A percentile compares a stretch with the other conserved stretches of the same genome.
Evolutionary conservation across 2,888 invertebrate species (phyloP).

Genomic region (Drosophila rellima): DNA sequence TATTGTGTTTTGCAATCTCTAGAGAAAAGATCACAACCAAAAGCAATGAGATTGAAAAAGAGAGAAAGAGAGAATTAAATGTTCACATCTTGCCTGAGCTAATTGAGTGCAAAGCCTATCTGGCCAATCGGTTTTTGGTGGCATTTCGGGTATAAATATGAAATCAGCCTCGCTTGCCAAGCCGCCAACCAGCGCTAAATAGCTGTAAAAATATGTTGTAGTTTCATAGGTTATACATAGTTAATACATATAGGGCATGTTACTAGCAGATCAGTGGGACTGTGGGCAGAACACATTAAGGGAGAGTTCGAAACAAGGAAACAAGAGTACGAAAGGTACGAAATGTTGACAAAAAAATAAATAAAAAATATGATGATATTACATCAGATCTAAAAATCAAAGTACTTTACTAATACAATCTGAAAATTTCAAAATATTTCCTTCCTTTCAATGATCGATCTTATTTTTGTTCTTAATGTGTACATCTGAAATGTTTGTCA

Average conservation of each 20-base stretch:
- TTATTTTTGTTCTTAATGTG: no score
- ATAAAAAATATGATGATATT: not conserved
- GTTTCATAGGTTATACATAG: conserved; percentile 36
- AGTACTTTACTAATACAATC: no score
- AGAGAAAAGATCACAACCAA: conserved; percentile 17
- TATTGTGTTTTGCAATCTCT: conserved; percentile 6
- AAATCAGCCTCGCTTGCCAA: conserved; percentile 94
- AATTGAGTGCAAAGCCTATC: conserved; percentile 91
- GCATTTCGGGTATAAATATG: conserved; percentile 95
- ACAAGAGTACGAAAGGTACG: not conserved
- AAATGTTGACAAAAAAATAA: not conserved
- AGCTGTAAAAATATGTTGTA: conserved; percentile 87
- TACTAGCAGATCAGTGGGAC: conserved; percentile 4
- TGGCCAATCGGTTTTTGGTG: conserved; percentile 92
- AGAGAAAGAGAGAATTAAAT: conserved; percentile 1
- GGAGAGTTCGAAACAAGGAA: not conserved
- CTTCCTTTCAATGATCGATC: not conserved
- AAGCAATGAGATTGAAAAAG: conserved; percentile 25
- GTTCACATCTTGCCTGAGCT: conserved; percentile 87
- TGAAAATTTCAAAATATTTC: not conserved
- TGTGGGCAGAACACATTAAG: not conserved
- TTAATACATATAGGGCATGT: conserved; percentile 14
- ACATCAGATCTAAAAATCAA: not conserved
- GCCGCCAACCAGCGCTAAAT: conserved; percentile 94
- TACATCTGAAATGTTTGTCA: not conserved